These are phyloP conservation scores for Papilio helenus DNA, from an alignment of 1,140 invertebrate genomes.

Conservation along the genomic window DNA sequence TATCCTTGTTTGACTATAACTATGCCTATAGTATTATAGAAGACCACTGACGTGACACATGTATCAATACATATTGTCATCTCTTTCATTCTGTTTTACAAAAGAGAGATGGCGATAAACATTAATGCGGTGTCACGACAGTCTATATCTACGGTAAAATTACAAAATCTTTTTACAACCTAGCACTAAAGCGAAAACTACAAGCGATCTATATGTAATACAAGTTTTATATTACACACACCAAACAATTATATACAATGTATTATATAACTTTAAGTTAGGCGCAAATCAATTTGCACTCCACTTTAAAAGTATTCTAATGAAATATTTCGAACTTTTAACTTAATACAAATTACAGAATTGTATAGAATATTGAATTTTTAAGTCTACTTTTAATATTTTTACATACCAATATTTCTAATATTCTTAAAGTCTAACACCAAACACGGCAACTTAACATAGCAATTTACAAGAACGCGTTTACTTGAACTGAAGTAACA, in stretches of 20 bases:
- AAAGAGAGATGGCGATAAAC: not conserved
- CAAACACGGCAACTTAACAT: conserved; percentile 71
- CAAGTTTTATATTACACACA: conserved; percentile 37
- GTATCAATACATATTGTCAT: not conserved
- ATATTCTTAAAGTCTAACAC: conserved; percentile 56
- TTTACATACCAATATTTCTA: not conserved
- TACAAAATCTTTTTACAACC: not conserved
- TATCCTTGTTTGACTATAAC: not conserved
- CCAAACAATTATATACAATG: conserved; percentile 47
- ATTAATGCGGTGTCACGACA: not conserved
- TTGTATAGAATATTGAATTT: not conserved
- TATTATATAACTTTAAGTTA: conserved; percentile 37
- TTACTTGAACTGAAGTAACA: conserved; percentile 44
- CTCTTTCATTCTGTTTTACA: not conserved
- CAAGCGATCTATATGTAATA: not conserved
- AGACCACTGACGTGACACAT: not conserved
- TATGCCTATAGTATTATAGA: not conserved
- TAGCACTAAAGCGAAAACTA: not conserved
- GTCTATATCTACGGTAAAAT: not conserved
- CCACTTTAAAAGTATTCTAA: conserved; percentile 43
- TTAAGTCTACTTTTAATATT: not conserved
- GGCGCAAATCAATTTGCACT: not conserved
- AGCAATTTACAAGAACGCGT: conserved; percentile 65
- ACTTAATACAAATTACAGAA: not conserved
- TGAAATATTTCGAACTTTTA: conserved; percentile 31